Percentiles rank a stretch among this genome's conserved stretches.
phyloP scores from a whole-genome alignment of 2,888 invertebrate genomes.

The Apocheima hispidaria region DNA sequence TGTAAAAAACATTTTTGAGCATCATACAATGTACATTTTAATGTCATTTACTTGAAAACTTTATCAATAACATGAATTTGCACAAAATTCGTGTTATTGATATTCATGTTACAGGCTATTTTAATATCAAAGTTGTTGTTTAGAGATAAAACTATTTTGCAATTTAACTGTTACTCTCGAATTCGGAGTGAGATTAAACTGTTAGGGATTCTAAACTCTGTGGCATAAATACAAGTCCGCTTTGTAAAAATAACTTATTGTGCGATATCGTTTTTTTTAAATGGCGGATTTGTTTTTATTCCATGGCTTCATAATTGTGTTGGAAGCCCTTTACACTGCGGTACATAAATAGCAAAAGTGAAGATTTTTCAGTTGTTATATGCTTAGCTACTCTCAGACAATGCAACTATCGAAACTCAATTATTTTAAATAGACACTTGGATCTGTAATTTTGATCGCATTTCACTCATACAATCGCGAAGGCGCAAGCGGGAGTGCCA shows the following conservation, averaged over 20 bases:
- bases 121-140: conserved; percentile 3
- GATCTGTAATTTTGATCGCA: background rate
- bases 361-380: background rate
- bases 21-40: conserved; percentile 10
- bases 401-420: too few relatives aligned
- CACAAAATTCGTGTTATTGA: conserved; percentile 9
- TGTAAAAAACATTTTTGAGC: background rate
- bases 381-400: too few relatives aligned
- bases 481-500: background rate
- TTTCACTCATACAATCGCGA: background rate
- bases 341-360: background rate
- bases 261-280: too few relatives aligned
- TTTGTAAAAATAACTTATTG: too few relatives aligned
- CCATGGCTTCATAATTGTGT: too few relatives aligned
- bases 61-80: too few relatives aligned
- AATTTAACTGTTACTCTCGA: conserved; percentile 5
- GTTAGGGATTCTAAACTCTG: too few relatives aligned
- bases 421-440: background rate
- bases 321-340: conserved; percentile 14
- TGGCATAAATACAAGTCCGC: too few relatives aligned
- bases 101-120: conserved; percentile 14
- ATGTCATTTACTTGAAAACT: conserved; percentile 10
- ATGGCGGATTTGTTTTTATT: too few relatives aligned
- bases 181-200: conserved; percentile 12
- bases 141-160: conserved; percentile 11